Conservation (phyloP, 2,888 invertebrate genomes). For the Metacarcinus magister region DNA sequence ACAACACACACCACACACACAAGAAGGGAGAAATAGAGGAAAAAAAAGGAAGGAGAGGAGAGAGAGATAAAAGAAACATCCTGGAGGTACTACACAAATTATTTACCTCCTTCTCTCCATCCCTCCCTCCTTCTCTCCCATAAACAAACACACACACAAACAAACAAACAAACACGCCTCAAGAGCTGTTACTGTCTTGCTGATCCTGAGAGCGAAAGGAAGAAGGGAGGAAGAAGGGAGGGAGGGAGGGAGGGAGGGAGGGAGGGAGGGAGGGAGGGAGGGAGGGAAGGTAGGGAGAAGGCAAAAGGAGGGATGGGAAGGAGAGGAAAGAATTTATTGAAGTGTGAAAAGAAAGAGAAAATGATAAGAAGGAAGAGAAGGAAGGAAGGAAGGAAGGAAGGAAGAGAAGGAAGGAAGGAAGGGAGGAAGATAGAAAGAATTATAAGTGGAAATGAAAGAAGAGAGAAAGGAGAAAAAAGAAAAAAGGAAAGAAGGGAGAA, state of each 20-base stretch:
- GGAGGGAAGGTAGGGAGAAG: background rate
- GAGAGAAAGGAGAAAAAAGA: background rate
- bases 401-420: background rate
- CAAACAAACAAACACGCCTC: conserved; percentile 3
- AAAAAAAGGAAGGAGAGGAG: too few relatives aligned
- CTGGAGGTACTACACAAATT: too few relatives aligned
- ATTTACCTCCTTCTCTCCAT: background rate
- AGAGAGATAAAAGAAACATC: too few relatives aligned
- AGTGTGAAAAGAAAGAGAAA: background rate
- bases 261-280: too few relatives aligned
- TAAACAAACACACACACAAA: too few relatives aligned
- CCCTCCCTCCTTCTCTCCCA: background rate
- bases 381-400: background rate
- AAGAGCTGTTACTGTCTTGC: background rate
- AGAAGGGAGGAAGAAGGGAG: background rate
- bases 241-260: too few relatives aligned
- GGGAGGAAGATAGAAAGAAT: background rate
- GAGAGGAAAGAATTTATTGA: background rate
- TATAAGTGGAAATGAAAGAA: background rate
- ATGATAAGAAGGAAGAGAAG: background rate
- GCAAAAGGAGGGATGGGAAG: background rate
- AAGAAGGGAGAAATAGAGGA: background rate
- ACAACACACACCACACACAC: too few relatives aligned
- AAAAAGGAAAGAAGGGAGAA: background rate
- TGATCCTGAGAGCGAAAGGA: conserved; percentile 4